Conservation (phyloP, 1,140 invertebrate genomes). For the Frieseomelitta varia region DNA sequence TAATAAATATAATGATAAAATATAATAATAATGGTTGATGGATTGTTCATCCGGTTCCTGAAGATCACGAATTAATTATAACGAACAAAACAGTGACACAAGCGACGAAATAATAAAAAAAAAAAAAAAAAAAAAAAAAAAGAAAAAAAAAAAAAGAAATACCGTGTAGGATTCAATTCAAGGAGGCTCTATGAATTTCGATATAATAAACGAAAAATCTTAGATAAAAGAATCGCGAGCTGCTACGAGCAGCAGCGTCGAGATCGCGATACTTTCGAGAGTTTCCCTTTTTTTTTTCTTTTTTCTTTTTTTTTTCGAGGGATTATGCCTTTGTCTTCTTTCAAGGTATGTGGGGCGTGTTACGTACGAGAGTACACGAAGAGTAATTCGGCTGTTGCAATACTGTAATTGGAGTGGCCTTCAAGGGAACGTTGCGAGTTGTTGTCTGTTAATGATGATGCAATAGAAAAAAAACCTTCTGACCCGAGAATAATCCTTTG, state of each 20-base stretch:
- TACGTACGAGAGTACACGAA: conserved; percentile 14
- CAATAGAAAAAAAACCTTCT: conserved; percentile 15
- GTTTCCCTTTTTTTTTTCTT: neutral
- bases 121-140: no score
- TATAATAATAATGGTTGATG: no score
- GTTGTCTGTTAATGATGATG: conserved; percentile 28
- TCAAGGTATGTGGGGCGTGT: conserved; percentile 38
- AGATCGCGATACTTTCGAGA: conserved; percentile 2
- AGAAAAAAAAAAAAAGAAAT: no score
- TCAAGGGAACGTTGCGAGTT: conserved; percentile 19
- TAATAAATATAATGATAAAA: no score
- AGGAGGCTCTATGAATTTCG: no score
- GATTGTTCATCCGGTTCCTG: no score
- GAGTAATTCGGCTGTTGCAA: conserved; percentile 32
- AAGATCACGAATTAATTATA: no score
- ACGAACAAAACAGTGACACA: no score
- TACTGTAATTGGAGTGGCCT: conserved; percentile 47
- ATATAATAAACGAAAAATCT: neutral
- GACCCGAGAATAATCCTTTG: conserved; percentile 18
- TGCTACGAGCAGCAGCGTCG: no score
- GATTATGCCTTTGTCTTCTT: conserved; percentile 22
- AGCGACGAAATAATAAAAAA: no score
- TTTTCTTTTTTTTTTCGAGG: neutral
- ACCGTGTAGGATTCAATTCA: no score
- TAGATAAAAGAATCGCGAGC: neutral